Percentiles rank a stretch among this genome's conserved stretches.
phyloP scores from a whole-genome alignment of 37 sponge, comb jelly and placozoan genomes.

The Tethya wilhelma region DNA sequence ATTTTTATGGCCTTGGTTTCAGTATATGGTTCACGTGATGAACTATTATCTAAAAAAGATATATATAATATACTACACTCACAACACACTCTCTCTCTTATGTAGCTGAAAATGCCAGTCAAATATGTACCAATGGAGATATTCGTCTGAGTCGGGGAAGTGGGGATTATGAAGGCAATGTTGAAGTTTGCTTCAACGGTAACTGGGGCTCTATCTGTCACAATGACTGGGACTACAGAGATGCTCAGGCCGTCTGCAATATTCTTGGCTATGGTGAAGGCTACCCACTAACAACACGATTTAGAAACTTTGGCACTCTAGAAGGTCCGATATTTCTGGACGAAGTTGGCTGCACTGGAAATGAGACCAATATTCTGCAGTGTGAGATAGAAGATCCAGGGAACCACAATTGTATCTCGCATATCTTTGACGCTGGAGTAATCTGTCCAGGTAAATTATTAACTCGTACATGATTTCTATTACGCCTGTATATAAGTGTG shows the following conservation, averaged over 20 bases:
- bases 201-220: constrained; percentile 45
- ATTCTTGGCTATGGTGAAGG: constrained; percentile 19
- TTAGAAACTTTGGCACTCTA: background rate
- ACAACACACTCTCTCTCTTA: background rate
- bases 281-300: background rate
- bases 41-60: background rate
- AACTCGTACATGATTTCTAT: background rate
- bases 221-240: constrained; percentile 13
- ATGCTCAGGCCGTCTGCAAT: constrained; percentile 32
- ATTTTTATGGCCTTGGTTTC: background rate
- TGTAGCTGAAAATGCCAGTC: constrained; percentile 31
- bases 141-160: constrained; percentile 19
- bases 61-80: background rate
- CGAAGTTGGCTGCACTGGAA: constrained; percentile 26
- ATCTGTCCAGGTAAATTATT: constrained; percentile 25
- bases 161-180: constrained; percentile 19
- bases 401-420: constrained; percentile 16
- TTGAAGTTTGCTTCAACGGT: constrained; percentile 49
- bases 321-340: constrained; percentile 10
- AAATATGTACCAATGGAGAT: constrained; percentile 31
- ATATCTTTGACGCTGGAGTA: constrained; percentile 31
- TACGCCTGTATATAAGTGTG: no score
- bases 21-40: background rate
- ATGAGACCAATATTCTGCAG: constrained; percentile 24
- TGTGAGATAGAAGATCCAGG: constrained; percentile 18